Base-by-base conservation (phyloP, 92 coral and sea anemone genomes). In the Epizoanthus scotinus region DNA sequence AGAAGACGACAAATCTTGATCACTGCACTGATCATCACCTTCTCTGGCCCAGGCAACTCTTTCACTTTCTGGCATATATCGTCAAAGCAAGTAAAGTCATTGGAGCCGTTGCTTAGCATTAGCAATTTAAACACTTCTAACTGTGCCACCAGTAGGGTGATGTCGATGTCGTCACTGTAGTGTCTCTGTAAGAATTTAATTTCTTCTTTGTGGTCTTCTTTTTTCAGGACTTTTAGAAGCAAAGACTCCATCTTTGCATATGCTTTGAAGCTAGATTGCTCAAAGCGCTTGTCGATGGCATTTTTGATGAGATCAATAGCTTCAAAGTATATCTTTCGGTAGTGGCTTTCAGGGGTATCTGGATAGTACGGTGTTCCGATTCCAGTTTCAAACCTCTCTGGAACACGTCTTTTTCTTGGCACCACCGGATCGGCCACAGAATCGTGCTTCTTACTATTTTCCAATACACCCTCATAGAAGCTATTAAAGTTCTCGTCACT, bases 231-330 rank as follows among this genome's bases (percentile, higher is more conserved):
- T 2, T 86, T 81, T 22, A 91, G 36, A 21, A 91, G 70, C 53
- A 83, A 63, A 84, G 91, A 87, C 84, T 91, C 84, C 86, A 87
- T 85, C 84, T 82, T 63, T 63, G 28, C 86, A 55, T 83, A 91
- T 73, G 71, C 81, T 60, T 54, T 40, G 77, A 86, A 91, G 87
- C 95, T 86, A 67, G 78, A 81, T 77, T 91, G 97, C 71, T 68
- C 83, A 77, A 89, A 91, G 71, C 92, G 90, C 75, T 78, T 58
- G 38, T 88, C 95, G 67, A 91, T 88, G 22, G 90, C 90, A 70
- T 78, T 88, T 40, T 86, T 78, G 56, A 88, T 88, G 29, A 88
- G 87, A 80, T 88, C 91, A 25, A 88, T 73, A 67, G 84, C 85
- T 79, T 86, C 89, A 72, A 83, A 91, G 69, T 91, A 89, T 75